A percentile compares a stretch with the other conserved stretches of the same genome.
Evolutionary conservation across 2,888 invertebrate genomes (phyloP).

Genomic region (Nomada lathburiana): DNA sequence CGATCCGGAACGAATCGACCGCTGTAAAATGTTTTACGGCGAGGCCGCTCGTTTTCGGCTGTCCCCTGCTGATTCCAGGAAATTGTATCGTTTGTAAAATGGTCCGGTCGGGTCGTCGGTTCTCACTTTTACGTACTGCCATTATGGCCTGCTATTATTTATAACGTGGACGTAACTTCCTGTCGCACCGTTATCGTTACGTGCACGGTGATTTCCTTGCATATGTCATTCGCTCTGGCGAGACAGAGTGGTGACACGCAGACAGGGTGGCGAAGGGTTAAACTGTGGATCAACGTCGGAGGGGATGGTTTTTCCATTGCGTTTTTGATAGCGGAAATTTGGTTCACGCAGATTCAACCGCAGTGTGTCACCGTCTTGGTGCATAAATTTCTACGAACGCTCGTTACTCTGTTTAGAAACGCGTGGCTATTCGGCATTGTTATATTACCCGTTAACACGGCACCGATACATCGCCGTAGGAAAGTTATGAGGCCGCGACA

Average conservation of each 20-base stretch:
- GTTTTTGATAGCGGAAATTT: conserved; percentile 18
- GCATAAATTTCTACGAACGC: conserved; percentile 37
- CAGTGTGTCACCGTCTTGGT: conserved; percentile 37
- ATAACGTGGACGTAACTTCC: background rate
- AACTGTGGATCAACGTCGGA: conserved; percentile 17
- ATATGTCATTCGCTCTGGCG: background rate
- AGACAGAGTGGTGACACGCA: background rate
- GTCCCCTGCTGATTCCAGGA: conserved; percentile 12
- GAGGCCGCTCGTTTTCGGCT: background rate
- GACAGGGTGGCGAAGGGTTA: background rate
- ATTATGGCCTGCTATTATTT: background rate
- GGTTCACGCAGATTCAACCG: conserved; percentile 27
- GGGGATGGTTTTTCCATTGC: conserved; percentile 2
- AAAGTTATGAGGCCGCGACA: conserved; percentile 79
- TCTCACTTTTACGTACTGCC: background rate
- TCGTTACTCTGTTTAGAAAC: conserved; percentile 64
- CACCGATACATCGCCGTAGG: conserved; percentile 78
- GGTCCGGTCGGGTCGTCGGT: too few species aligned
- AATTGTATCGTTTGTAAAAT: conserved; percentile 19
- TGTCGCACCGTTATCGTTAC: background rate
- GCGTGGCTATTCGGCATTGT: conserved; percentile 73
- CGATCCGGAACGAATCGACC: conserved; percentile 44
- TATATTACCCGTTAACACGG: conserved; percentile 81
- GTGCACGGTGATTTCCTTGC: background rate
- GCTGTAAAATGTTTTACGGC: conserved; percentile 43